These are phyloP conservation scores for Acleris sparsana DNA, from an alignment of 2,888 invertebrate species.

Conservation along the genomic window DNA sequence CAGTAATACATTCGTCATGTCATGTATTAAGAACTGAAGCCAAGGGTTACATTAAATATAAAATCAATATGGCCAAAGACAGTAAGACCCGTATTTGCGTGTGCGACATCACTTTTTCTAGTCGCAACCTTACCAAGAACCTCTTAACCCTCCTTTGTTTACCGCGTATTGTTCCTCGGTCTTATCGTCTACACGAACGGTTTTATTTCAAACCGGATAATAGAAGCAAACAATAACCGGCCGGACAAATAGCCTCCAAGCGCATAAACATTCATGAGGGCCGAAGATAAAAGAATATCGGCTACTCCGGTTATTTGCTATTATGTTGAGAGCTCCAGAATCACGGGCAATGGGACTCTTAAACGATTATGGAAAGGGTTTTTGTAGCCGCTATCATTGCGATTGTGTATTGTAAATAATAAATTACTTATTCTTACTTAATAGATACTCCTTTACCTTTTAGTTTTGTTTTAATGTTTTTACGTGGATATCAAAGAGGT, in stretches of 20 bases:
- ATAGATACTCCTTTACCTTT: background rate
- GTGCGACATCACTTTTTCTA: background rate
- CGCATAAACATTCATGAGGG: constrained; percentile 58
- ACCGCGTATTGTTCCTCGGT: constrained; percentile 35
- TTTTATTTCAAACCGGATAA: constrained; percentile 39
- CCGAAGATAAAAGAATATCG: constrained; percentile 39
- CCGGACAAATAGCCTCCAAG: constrained; percentile 52
- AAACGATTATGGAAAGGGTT: constrained; percentile 35
- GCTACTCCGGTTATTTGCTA: constrained; percentile 33
- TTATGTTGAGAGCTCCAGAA: constrained; percentile 22
- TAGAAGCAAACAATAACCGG: constrained; percentile 45
- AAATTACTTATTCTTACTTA: background rate
- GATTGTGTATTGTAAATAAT: constrained; percentile 17
- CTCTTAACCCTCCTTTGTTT: constrained; percentile 10
- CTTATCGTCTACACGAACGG: constrained; percentile 49
- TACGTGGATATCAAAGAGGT: no score
- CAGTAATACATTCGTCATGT: no score
- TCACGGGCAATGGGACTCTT: constrained; percentile 26
- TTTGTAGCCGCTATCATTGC: background rate
- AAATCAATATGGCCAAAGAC: no score
- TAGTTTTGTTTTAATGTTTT: background rate
- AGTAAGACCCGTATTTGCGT: background rate
- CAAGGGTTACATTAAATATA: no score
- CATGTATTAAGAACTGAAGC: no score
- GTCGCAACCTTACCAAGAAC: background rate